A percentile compares a stretch with the other conserved stretches of the same genome.
Conservation (phyloP, 2,797 vertebrate species). For the Cephalopachus bancanus region DNA sequence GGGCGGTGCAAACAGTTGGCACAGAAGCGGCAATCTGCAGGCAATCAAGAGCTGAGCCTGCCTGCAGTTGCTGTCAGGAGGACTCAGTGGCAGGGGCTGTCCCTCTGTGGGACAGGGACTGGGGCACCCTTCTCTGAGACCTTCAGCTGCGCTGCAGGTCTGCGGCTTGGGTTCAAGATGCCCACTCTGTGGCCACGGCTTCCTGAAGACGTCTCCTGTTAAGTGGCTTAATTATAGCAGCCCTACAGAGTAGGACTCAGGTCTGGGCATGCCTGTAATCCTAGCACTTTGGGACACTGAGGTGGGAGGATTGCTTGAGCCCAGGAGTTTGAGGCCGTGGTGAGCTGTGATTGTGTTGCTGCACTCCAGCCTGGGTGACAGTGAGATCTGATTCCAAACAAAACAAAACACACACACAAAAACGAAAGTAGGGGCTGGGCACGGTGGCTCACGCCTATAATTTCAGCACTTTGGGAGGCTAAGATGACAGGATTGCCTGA, state of each 20-base stretch:
- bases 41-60: background rate
- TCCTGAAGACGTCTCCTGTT: background rate
- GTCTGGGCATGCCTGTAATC: too few relatives aligned
- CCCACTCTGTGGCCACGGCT: background rate
- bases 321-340: too few relatives aligned
- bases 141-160: background rate
- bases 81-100: background rate
- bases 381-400: too few relatives aligned
- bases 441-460: too few relatives aligned
- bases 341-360: too few relatives aligned
- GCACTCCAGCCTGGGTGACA: too few relatives aligned
- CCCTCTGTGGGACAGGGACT: background rate
- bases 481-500: too few relatives aligned
- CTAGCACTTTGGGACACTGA: too few relatives aligned
- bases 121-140: background rate
- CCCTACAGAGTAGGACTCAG: background rate
- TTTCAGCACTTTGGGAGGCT: too few relatives aligned
- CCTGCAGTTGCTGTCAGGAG: background rate
- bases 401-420: too few relatives aligned
- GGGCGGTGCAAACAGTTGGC: background rate
- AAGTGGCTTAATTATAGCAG: background rate
- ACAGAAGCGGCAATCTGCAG: background rate
- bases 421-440: too few relatives aligned
- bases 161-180: background rate
- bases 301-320: too few relatives aligned